These are phyloP conservation scores for Axea sp. DNA, from an alignment of 2,888 invertebrate genomes.

Conservation along the genomic window DNA sequence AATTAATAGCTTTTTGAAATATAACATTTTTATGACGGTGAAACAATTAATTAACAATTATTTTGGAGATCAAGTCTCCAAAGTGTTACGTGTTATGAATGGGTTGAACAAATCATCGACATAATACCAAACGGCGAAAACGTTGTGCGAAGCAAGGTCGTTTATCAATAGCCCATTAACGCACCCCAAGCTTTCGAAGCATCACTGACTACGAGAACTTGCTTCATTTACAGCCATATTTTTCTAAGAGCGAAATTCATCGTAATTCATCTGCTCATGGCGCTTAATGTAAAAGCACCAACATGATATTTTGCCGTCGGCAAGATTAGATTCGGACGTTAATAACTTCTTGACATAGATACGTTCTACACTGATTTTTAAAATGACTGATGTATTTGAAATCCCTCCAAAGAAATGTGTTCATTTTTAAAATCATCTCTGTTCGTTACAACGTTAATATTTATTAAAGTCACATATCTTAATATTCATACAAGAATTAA, in stretches of 20 bases:
- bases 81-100: slow-evolving; percentile 41
- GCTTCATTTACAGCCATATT: slow-evolving; percentile 71
- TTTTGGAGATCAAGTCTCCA: slow-evolving; percentile 18
- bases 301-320: slow-evolving; percentile 45
- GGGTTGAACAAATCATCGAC: slow-evolving; percentile 62
- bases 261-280: slow-evolving; percentile 65
- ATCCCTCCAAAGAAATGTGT: too few relatives aligned
- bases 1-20: slow-evolving; percentile 26
- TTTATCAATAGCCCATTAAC: slow-evolving; percentile 73
- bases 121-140: slow-evolving; percentile 61
- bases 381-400: too few relatives aligned
- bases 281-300: slow-evolving; percentile 61
- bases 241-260: slow-evolving; percentile 68
- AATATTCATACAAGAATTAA: too few relatives aligned
- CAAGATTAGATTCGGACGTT: slow-evolving; percentile 53
- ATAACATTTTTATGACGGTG: slow-evolving; percentile 13
- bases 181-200: slow-evolving; percentile 65
- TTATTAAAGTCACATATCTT: too few relatives aligned
- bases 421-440: too few relatives aligned
- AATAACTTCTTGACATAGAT: slow-evolving; percentile 49
- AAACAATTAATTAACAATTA: slow-evolving; percentile 33
- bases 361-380: slow-evolving; percentile 16
- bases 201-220: slow-evolving; percentile 69
- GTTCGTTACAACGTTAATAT: too few relatives aligned
- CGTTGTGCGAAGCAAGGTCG: slow-evolving; percentile 66